Evolutionary conservation across 2,888 invertebrate species (phyloP).

Genomic region (Aspidiotus destructor): DNA sequence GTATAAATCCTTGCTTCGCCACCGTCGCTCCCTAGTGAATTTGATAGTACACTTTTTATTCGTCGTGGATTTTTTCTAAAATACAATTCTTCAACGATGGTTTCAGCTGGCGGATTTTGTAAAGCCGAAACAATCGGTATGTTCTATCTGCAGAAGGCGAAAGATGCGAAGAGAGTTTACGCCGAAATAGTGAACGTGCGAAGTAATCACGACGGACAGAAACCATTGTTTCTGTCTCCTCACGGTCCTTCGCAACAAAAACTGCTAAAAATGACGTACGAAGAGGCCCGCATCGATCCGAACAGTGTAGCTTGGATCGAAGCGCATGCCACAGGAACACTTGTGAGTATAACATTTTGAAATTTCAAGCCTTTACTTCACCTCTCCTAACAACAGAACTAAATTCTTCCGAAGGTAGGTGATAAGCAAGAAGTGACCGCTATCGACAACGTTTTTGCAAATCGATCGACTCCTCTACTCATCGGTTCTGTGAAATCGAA

Average conservation of each 20-base stretch:
- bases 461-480: conserved; percentile 60
- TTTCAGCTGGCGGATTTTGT: conserved; percentile 35
- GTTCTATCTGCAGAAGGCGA: conserved; percentile 31
- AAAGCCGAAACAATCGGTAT: conserved; percentile 35
- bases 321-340: conserved; percentile 35
- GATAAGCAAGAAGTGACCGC: conserved; percentile 86
- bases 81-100: neutral
- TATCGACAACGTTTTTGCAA: conserved; percentile 67
- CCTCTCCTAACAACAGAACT: too few relatives aligned
- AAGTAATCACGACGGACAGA: conserved; percentile 34
- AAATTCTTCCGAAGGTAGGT: conserved; percentile 49
- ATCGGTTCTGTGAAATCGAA: conserved; percentile 92
- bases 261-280: conserved; percentile 30
- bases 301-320: conserved; percentile 33
- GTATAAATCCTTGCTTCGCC: too few relatives aligned
- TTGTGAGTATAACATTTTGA: conserved; percentile 10
- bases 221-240: conserved; percentile 23
- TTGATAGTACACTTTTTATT: too few relatives aligned
- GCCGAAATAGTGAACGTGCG: conserved; percentile 30
- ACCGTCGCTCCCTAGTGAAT: too few relatives aligned
- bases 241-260: conserved; percentile 33
- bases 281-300: conserved; percentile 23
- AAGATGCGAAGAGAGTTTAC: conserved; percentile 34
- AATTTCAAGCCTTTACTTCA: too few relatives aligned
- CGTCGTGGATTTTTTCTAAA: too few relatives aligned